Evolutionary conservation across 2,888 invertebrate species (phyloP).

Genomic region (Furcula furcula): DNA sequence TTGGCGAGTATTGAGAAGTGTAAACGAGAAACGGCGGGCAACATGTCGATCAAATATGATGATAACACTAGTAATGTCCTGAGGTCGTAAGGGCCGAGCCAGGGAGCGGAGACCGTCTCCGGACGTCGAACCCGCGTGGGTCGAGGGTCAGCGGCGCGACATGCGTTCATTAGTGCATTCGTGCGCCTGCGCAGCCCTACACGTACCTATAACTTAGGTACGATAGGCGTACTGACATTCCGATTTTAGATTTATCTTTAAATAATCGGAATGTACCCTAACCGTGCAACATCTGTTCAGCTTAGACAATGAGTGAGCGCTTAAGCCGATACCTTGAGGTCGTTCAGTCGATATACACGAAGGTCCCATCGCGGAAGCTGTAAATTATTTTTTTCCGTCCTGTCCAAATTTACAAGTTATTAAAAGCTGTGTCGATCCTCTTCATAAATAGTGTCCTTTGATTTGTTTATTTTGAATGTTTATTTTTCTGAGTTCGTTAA

Average conservation of each 20-base stretch:
- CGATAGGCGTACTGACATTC: background rate
- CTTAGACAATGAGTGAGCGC: conserved; percentile 31
- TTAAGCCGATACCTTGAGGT: conserved; percentile 33
- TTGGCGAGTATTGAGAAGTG: conserved; percentile 26
- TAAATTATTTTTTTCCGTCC: conserved; percentile 48
- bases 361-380: conserved; percentile 51
- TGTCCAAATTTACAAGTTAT: conserved; percentile 40
- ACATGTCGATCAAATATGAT: conserved; percentile 53
- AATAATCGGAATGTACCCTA: no score
- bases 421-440: conserved; percentile 25
- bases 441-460: conserved; percentile 15
- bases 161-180: conserved; percentile 69
- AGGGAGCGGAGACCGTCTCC: conserved; percentile 37
- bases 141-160: conserved; percentile 78
- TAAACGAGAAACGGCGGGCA: conserved; percentile 44
- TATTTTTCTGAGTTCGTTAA: conserved; percentile 25
- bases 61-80: conserved; percentile 52
- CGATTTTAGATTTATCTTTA: background rate
- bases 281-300: conserved; percentile 15
- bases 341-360: conserved; percentile 31
- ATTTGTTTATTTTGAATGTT: conserved; percentile 20
- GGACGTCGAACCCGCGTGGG: conserved; percentile 77
- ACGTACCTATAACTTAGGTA: conserved; percentile 15
- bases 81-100: conserved; percentile 36
- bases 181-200: conserved; percentile 50